Evolutionary conservation across 2,888 invertebrate species (phyloP).

Genomic region (Callinectes sapidus): DNA sequence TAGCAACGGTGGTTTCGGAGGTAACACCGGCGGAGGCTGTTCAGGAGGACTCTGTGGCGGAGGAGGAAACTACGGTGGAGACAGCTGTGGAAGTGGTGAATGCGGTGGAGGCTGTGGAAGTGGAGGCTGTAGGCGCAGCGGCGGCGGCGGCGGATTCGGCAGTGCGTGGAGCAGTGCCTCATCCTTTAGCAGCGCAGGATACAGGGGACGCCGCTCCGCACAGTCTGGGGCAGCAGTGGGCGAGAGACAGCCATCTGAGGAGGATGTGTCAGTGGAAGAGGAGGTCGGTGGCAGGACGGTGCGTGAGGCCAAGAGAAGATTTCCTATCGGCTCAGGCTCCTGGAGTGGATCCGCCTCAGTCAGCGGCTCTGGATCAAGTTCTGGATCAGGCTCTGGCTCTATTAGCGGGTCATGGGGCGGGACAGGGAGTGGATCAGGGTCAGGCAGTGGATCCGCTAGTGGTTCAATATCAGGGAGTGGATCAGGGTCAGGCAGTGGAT

Average conservation of each 20-base stretch:
- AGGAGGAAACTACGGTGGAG: not conserved
- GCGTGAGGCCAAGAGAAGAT: constrained; percentile 7
- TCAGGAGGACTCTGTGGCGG: constrained; percentile 17
- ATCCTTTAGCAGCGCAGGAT: not conserved
- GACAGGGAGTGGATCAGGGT: not conserved
- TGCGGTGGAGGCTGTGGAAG: not conserved
- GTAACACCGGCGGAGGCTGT: constrained; percentile 14
- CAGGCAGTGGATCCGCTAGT: not conserved
- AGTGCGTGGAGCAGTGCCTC: not conserved
- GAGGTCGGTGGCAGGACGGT: not conserved
- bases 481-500: constrained; percentile 26
- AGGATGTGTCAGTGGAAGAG: not conserved
- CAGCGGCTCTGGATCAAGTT: not conserved
- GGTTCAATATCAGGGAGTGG: not conserved
- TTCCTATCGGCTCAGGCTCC: not conserved
- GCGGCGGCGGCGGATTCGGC: not conserved
- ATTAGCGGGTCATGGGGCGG: constrained; percentile 1
- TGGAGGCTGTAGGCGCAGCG: not conserved
- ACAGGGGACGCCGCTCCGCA: constrained; percentile 8
- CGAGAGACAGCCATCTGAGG: not conserved
- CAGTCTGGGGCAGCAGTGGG: not conserved
- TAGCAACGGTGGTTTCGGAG: not conserved
- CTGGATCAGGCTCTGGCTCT: not conserved
- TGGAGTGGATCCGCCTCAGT: constrained; percentile 17
- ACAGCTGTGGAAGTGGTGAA: not conserved